phyloP scores from a whole-genome alignment of 2,888 invertebrate genomes.

The Dermolepida albohirtum region DNA sequence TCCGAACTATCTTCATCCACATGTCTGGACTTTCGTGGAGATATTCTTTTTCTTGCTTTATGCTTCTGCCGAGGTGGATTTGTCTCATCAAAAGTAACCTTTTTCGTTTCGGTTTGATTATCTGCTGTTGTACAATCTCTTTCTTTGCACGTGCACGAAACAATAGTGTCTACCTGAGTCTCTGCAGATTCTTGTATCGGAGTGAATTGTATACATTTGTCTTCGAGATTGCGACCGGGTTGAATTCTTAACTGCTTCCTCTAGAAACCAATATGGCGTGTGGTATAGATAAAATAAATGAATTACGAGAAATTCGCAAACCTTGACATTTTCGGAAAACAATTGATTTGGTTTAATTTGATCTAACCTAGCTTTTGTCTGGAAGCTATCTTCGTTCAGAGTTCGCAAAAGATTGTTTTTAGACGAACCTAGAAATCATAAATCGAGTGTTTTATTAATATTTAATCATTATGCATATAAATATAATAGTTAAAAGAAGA shows the following conservation, averaged over 20 bases:
- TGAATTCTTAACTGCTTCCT: slow-evolving; percentile 4
- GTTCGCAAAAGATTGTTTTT: slow-evolving; percentile 6
- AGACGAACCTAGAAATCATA: slow-evolving; percentile 11
- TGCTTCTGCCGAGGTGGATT: neutral
- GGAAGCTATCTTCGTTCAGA: neutral
- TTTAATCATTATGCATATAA: too few relatives aligned
- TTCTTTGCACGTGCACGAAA: slow-evolving; percentile 10
- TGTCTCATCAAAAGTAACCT: slow-evolving; percentile 17
- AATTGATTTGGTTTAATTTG: slow-evolving; percentile 17
- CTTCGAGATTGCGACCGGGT: neutral
- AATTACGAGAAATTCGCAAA: neutral
- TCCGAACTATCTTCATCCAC: slow-evolving; percentile 36
- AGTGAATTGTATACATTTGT: slow-evolving; percentile 13
- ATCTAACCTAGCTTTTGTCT: neutral
- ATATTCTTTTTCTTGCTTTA: neutral
- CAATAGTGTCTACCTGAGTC: slow-evolving; percentile 1
- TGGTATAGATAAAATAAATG: neutral
- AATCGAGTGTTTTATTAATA: too few relatives aligned
- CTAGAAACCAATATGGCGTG: slow-evolving; percentile 2
- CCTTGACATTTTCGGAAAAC: slow-evolving; percentile 19
- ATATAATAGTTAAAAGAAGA: too few relatives aligned
- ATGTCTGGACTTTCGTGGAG: slow-evolving; percentile 3
- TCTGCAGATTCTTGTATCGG: slow-evolving; percentile 16
- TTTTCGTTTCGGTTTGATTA: slow-evolving; percentile 27
- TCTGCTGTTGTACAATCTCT: neutral